Conservation (phyloP, 2,797 vertebrate genomes). For the Arremon aurantiirostris region DNA sequence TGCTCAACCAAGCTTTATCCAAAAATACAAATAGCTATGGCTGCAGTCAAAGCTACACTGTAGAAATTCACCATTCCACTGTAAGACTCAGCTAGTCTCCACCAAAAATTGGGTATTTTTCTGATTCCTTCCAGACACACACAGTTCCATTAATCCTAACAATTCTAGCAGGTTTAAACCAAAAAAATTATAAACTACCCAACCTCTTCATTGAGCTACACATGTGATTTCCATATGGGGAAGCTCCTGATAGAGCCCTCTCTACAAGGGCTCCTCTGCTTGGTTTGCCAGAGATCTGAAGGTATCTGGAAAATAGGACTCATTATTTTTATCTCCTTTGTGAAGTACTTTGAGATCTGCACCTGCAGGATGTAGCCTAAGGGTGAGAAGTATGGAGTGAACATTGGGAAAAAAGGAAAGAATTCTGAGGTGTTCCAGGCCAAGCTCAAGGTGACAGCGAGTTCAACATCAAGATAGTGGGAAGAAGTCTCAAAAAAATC, state of each 20-base stretch:
- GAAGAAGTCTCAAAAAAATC: neutral
- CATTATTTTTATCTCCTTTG: neutral
- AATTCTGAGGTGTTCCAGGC: neutral
- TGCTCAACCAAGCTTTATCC: neutral
- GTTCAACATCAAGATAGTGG: neutral
- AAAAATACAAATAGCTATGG: neutral
- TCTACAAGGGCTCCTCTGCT: neutral
- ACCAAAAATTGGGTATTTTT: neutral
- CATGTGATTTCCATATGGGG: accelerated
- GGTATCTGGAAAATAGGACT: neutral
- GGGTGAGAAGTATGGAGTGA: neutral
- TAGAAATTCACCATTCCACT: neutral
- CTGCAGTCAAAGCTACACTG: neutral
- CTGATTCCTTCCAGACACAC: neutral
- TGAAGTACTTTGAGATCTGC: neutral
- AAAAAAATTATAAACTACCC: neutral
- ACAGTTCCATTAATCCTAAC: neutral
- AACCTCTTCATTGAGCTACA: neutral
- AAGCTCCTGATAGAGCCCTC: neutral
- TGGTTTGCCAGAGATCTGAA: neutral
- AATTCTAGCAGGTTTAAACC: neutral
- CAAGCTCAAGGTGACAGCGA: neutral
- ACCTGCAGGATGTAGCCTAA: neutral
- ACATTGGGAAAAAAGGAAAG: neutral
- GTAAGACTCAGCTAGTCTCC: neutral